A percentile compares a stretch with the other conserved stretches of the same genome.
Evolutionary conservation across 2,888 invertebrate genomes (phyloP).

Genomic region (Caenorhabditis drosophilae): DNA sequence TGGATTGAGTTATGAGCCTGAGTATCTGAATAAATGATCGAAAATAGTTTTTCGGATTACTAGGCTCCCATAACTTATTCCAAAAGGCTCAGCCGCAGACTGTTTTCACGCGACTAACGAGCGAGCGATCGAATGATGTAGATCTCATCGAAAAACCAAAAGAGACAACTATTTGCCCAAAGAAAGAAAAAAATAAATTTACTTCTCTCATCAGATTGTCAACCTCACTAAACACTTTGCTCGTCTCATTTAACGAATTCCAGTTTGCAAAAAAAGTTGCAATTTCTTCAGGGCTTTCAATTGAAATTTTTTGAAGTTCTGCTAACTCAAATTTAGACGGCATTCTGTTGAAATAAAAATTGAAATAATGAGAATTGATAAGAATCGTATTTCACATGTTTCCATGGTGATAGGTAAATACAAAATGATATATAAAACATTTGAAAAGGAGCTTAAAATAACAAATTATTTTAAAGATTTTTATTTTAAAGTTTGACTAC

Average conservation of each 20-base stretch:
- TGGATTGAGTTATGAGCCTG: no score
- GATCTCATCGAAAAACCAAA: no score
- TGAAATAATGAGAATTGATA: not conserved
- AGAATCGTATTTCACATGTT: not conserved
- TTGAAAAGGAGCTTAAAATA: slow-evolving; percentile 1
- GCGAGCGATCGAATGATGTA: no score
- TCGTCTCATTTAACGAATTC: not conserved
- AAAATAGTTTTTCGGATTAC: no score
- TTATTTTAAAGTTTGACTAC: no score
- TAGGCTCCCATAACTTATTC: no score
- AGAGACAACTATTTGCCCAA: not conserved
- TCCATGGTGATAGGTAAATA: not conserved
- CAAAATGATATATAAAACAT: not conserved
- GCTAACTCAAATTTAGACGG: not conserved
- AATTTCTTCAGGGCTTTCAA: not conserved
- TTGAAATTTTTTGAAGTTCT: not conserved
- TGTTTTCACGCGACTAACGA: no score
- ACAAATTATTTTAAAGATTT: not conserved
- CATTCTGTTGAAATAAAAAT: not conserved
- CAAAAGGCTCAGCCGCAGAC: no score
- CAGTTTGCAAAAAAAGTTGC: slow-evolving; percentile 9
- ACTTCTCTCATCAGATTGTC: slow-evolving; percentile 12
- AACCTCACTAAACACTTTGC: slow-evolving; percentile 2
- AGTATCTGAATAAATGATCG: no score
- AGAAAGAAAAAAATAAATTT: not conserved